Base-by-base conservation (phyloP, 2,797 vertebrate species). In the Avahi laniger region DNA sequence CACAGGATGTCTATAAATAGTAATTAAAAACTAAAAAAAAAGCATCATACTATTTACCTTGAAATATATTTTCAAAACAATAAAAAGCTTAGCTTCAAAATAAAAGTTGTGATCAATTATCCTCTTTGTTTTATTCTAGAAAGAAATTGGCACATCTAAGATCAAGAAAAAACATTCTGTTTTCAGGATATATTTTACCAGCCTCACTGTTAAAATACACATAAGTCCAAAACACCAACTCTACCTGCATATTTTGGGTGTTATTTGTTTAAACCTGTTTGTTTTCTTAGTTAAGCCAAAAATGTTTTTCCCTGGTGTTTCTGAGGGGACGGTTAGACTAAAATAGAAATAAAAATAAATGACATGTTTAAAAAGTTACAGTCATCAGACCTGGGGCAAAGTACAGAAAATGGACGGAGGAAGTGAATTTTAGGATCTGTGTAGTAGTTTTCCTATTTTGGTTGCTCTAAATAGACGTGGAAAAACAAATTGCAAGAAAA, bases 231-330 rank as follows among this genome's bases (percentile, higher is more conserved):
- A 98, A 98, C 89, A 81, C 20, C 97, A 93, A 95, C 89, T 97
- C 85, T 98, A 98, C 98, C 98, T 98, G 97, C 98, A 94, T 79
- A 92, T 73, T 96, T 59, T 92, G 96, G 78, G 81, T 97, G 96
- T 97, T 95, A 91, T 96, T 97, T 98, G 96, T 96, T 96, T 98
- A 98, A 97, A 95, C 93, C 95, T 95, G 76, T 97, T 94, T 98
- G 95, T 97, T 96, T 98, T 98, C 97, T 97, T 97, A 98, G 96
- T 46, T 93, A 98, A 98, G 87, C 97, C 97, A 95, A 98, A 98
- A 97, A 98, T 96, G 96, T 95, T 93, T 97, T 93, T 22, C 95
- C 95, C 78, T 88, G 94, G 83, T 86, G 81, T 94, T 95, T 96
- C 50, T 84, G 61, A 97, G 92, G 70, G 89, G 73, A 94, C 72